Conservation (phyloP, 2,113 vertebrate genomes). For the Ceyx cyanopectus region DNA sequence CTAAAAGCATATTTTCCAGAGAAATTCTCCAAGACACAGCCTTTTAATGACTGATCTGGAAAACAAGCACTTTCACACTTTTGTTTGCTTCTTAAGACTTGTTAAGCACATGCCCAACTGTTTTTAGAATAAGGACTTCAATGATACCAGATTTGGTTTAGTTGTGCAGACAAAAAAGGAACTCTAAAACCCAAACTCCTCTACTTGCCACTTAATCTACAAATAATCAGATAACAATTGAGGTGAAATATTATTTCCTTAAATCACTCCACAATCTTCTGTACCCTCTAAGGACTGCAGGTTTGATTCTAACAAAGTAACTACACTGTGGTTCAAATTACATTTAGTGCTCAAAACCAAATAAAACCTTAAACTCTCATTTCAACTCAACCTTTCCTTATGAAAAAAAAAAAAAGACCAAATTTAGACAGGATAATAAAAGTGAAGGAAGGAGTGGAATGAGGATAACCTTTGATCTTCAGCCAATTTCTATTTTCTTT, state of each 20-base stretch:
- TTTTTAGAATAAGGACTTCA: neutral
- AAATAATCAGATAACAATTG: neutral
- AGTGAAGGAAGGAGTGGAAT: constrained; percentile 73
- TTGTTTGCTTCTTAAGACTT: neutral
- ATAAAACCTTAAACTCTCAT: constrained; percentile 60
- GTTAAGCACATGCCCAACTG: neutral
- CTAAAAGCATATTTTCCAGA: neutral
- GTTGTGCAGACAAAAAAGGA: neutral
- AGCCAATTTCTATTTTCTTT: constrained; percentile 77
- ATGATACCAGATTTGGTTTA: neutral
- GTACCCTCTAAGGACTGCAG: neutral
- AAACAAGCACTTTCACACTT: neutral
- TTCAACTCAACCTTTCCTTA: constrained; percentile 57
- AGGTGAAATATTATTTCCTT: constrained; percentile 24
- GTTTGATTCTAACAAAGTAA: constrained; percentile 26
- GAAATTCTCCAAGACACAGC: neutral
- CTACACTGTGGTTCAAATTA: constrained; percentile 51
- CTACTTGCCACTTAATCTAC: neutral
- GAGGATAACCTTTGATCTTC: constrained; percentile 78
- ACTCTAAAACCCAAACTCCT: neutral
- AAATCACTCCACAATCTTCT: constrained; percentile 1
- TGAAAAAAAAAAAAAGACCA: constrained; percentile 57
- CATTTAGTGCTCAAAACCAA: constrained; percentile 36
- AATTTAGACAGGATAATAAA: constrained; percentile 79
- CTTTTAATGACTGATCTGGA: neutral